A percentile compares a stretch with the other conserved stretches of the same genome.
Evolutionary conservation across 1,140 invertebrate genomes (phyloP).

Genomic region (Galleria mellonella): DNA sequence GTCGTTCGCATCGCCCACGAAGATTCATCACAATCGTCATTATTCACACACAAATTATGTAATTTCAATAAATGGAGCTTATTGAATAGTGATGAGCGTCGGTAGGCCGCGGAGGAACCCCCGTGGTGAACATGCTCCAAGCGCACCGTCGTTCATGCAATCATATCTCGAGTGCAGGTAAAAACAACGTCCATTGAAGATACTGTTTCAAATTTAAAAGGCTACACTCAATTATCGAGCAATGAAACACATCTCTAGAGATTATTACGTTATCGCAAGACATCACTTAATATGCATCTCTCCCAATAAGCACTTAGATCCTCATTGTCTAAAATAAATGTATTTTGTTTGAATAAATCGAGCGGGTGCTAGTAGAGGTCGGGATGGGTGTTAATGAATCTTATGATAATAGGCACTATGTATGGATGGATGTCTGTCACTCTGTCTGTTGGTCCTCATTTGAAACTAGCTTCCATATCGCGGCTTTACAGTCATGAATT

Average conservation of each 20-base stretch:
- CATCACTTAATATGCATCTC: slow-evolving; percentile 21
- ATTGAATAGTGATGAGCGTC: slow-evolving; percentile 73
- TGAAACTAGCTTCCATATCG: no score
- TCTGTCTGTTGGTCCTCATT: not conserved
- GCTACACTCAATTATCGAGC: not conserved
- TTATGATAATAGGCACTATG: slow-evolving; percentile 17
- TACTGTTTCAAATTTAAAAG: not conserved
- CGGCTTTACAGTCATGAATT: no score
- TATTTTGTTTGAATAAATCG: slow-evolving; percentile 64
- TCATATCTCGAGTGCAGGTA: slow-evolving; percentile 12
- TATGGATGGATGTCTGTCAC: not conserved
- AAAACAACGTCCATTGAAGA: slow-evolving; percentile 23
- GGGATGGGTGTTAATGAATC: slow-evolving; percentile 50
- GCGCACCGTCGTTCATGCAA: slow-evolving; percentile 20
- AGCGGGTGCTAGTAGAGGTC: slow-evolving; percentile 32
- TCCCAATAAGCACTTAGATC: slow-evolving; percentile 54
- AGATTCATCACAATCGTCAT: slow-evolving; percentile 73
- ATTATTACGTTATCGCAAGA: no score
- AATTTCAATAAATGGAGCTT: slow-evolving; percentile 74
- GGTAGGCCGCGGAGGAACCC: slow-evolving; percentile 57
- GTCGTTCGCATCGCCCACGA: slow-evolving; percentile 70
- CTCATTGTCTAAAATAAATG: slow-evolving; percentile 62
- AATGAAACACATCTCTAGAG: not conserved
- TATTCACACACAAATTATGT: slow-evolving; percentile 74
- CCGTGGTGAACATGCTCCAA: slow-evolving; percentile 34